These are phyloP conservation scores for Ciconia stormi DNA, from an alignment of 2,113 vertebrate genomes.

Conservation along the genomic window DNA sequence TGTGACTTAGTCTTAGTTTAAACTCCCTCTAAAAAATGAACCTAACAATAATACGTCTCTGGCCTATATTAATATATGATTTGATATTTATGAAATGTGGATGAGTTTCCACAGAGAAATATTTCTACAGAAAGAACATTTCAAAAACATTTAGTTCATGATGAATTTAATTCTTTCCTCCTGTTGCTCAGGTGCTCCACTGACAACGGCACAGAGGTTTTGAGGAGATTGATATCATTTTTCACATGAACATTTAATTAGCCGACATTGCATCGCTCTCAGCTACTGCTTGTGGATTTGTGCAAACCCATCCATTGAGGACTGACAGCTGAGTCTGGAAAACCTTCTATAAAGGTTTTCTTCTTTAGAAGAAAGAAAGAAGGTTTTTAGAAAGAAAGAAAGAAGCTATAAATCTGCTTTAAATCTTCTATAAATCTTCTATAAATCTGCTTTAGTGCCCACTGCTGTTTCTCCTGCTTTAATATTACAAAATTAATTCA, in stretches of 20 bases:
- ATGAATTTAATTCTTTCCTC: not conserved
- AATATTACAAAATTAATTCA: not conserved
- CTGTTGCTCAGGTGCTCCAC: not conserved
- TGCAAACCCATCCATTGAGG: not conserved
- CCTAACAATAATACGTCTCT: not conserved
- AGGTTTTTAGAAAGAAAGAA: too few relatives aligned
- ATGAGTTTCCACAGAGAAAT: not conserved
- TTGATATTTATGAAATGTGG: not conserved
- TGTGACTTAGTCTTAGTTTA: not conserved
- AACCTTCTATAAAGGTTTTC: not conserved
- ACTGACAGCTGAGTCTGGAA: not conserved
- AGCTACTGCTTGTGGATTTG: not conserved
- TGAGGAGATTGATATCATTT: not conserved
- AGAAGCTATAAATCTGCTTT: too few relatives aligned
- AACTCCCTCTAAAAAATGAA: not conserved
- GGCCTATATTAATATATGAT: not conserved
- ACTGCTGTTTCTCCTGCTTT: not conserved
- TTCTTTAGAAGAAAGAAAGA: too few relatives aligned
- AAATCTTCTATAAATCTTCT: not conserved
- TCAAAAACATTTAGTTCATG: not conserved
- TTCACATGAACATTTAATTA: not conserved
- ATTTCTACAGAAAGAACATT: not conserved
- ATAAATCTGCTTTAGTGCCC: not conserved
- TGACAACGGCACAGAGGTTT: not conserved
- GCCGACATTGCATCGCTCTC: not conserved